Conservation (phyloP, 1,140 invertebrate genomes). For the Cepaea nemoralis region DNA sequence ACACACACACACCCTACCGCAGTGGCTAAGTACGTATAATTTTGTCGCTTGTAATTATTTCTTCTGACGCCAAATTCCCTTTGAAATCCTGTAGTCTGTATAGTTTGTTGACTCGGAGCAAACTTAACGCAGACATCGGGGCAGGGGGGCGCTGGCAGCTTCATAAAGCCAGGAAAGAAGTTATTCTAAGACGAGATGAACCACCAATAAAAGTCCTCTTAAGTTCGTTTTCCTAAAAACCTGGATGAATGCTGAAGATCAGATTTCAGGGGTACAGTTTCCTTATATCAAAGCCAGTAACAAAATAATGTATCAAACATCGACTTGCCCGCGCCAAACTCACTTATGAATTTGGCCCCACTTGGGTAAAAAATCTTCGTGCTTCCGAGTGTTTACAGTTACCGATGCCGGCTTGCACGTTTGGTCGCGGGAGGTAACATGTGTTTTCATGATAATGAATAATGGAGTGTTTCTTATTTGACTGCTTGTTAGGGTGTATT, state of each 20-base stretch:
- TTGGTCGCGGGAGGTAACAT: background rate
- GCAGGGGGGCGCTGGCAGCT: background rate
- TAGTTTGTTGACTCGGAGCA: background rate
- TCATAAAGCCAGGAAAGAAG: background rate
- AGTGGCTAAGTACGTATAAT: background rate
- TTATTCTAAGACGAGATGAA: conserved; percentile 1
- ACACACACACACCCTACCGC: too few relatives aligned
- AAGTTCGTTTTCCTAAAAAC: background rate
- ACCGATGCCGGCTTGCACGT: background rate
- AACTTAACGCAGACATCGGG: background rate
- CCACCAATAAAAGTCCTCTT: conserved; percentile 8
- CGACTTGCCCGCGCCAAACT: background rate
- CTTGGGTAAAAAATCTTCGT: background rate
- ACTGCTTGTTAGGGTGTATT: too few relatives aligned
- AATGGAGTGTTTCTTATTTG: background rate
- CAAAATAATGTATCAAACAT: conserved; percentile 13
- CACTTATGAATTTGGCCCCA: background rate
- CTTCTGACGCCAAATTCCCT: background rate
- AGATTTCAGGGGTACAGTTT: background rate
- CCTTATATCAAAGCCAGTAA: background rate
- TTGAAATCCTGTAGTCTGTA: background rate
- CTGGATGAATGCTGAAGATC: background rate
- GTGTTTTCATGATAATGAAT: background rate
- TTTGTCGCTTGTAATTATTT: conserved; percentile 2
- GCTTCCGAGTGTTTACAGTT: background rate